phyloP scores from a whole-genome alignment of 2,113 vertebrate genomes.

The Anas platyrhynchos region DNA sequence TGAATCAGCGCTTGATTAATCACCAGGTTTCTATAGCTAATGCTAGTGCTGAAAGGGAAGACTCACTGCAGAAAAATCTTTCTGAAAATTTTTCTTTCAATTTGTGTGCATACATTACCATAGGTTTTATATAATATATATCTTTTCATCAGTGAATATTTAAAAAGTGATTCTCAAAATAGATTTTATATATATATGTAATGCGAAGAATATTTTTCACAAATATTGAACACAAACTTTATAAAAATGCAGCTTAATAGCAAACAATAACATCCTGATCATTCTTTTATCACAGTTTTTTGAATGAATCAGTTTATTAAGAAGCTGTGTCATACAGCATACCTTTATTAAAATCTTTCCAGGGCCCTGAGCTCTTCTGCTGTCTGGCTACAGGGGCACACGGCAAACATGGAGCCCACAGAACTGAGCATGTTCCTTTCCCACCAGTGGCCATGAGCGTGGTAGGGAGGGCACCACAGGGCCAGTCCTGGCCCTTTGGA shows the following conservation, averaged over 20 bases:
- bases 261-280: not conserved
- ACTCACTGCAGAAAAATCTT: not conserved
- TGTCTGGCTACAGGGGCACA: accelerated
- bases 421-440: not conserved
- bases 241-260: not conserved
- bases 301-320: not conserved
- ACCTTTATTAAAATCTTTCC: not conserved
- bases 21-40: not conserved
- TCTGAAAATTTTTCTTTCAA: not conserved
- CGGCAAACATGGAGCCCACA: not conserved
- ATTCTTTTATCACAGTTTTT: not conserved
- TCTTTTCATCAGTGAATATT: not conserved
- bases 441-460: not conserved
- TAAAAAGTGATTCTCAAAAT: not conserved
- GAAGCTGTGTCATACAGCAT: not conserved
- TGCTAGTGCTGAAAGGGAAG: not conserved
- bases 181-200: not conserved
- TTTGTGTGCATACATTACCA: not conserved
- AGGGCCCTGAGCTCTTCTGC: not conserved
- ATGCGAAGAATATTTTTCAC: not conserved
- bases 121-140: not conserved
- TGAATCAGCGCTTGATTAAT: not conserved
- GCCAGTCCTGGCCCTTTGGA: not conserved
- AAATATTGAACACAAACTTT: not conserved
- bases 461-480: not conserved